Percentiles rank a stretch among this genome's conserved stretches.
Evolutionary conservation across 1,140 invertebrate species (phyloP).

Genomic region (Anoplolepis gracilipes): DNA sequence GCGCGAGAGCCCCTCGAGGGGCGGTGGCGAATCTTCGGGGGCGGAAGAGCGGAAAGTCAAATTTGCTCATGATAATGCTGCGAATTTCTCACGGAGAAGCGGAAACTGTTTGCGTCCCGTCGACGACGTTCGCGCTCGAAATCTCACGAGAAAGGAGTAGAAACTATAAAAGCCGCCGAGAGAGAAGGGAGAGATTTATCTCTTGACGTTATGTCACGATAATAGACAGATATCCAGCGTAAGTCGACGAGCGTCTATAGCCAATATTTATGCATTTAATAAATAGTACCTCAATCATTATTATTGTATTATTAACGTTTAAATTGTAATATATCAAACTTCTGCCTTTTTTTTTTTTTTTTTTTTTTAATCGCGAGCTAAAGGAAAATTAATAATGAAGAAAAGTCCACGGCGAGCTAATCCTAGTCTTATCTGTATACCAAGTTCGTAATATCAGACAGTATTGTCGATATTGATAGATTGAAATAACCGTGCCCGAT

Average conservation of each 20-base stretch:
- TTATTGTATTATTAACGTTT: background rate
- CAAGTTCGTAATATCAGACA: background rate
- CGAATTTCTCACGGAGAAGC: slow-evolving; percentile 69
- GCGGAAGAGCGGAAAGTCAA: slow-evolving; percentile 74
- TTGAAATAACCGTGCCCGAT: slow-evolving; percentile 28
- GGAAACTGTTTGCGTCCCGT: slow-evolving; percentile 71
- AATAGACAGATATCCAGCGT: too few relatives aligned
- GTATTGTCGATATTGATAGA: slow-evolving; percentile 8
- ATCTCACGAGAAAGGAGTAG: slow-evolving; percentile 62
- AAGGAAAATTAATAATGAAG: background rate
- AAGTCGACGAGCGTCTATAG: too few relatives aligned
- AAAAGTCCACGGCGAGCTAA: background rate
- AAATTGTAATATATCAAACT: background rate
- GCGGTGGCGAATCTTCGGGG: slow-evolving; percentile 24
- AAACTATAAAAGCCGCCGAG: background rate
- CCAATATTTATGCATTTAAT: background rate
- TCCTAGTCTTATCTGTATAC: background rate
- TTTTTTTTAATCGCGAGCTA: background rate
- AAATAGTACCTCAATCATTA: background rate
- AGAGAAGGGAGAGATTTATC: background rate
- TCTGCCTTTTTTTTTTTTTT: too few relatives aligned
- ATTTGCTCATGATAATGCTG: slow-evolving; percentile 81
- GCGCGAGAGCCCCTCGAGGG: slow-evolving; percentile 12
- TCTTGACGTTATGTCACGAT: too few relatives aligned
- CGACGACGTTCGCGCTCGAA: slow-evolving; percentile 19